Evolutionary conservation across 2,113 vertebrate species (phyloP).

Genomic region (Brachyistius frenatus): DNA sequence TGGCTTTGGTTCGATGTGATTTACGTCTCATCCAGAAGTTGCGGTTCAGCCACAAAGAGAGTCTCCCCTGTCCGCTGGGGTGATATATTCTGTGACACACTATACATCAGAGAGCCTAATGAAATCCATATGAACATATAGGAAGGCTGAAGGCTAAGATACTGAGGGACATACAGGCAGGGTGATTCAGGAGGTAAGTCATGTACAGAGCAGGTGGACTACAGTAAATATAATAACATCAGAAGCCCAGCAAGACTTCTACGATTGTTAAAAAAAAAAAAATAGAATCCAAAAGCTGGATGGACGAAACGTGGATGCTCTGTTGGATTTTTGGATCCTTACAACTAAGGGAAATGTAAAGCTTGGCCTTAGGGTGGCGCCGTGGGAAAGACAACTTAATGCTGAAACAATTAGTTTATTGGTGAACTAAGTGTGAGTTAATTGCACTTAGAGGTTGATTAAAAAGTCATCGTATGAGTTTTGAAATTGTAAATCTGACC

Average conservation of each 20-base stretch:
- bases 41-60: slow-evolving; percentile 26
- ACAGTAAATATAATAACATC: background rate
- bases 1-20: slow-evolving; percentile 23
- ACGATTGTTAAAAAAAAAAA: background rate
- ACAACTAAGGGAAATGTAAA: background rate
- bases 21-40: slow-evolving; percentile 14
- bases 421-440: background rate
- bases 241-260: background rate
- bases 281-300: background rate
- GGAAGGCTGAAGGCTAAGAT: background rate
- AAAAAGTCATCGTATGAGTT: too few species aligned
- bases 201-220: slow-evolving; percentile 4
- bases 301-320: background rate
- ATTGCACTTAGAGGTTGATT: too few species aligned
- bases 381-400: background rate
- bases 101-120: slow-evolving; percentile 50
- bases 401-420: background rate
- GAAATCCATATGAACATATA: slow-evolving; percentile 35
- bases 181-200: background rate
- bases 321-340: background rate
- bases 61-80: slow-evolving; percentile 27
- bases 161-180: background rate
- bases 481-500: too few species aligned
- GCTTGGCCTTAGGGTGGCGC: slow-evolving; percentile 6
- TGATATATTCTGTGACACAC: slow-evolving; percentile 38